These are phyloP conservation scores for Morone chrysops DNA, from an alignment of 2,113 vertebrate genomes.

Conservation along the genomic window DNA sequence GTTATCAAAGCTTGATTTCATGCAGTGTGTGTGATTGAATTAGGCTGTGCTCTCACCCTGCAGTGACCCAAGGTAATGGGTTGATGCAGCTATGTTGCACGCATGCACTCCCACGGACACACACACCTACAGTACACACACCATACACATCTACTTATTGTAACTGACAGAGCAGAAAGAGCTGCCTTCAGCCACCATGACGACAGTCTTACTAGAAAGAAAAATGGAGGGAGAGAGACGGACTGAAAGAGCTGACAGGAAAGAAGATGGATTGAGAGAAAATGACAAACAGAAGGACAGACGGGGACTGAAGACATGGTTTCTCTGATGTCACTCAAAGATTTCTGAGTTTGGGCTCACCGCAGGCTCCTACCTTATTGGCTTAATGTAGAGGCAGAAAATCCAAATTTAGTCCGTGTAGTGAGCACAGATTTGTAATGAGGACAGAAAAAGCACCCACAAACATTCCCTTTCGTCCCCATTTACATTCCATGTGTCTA, in stretches of 20 bases:
- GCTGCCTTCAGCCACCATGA: slow-evolving; percentile 56
- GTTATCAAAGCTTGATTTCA: slow-evolving; percentile 72
- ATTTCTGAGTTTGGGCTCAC: neutral
- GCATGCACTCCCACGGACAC: slow-evolving; percentile 19
- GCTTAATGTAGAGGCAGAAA: neutral
- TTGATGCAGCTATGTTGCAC: slow-evolving; percentile 50
- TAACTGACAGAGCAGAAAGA: slow-evolving; percentile 71
- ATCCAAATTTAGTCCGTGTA: neutral
- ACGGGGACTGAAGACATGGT: slow-evolving; percentile 3
- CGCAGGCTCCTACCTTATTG: neutral
- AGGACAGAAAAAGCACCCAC: neutral
- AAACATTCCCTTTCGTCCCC: neutral
- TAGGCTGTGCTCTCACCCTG: slow-evolving; percentile 62
- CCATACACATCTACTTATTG: slow-evolving; percentile 54
- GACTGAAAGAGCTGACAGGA: slow-evolving; percentile 34
- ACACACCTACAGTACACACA: slow-evolving; percentile 34
- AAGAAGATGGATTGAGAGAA: slow-evolving; percentile 21
- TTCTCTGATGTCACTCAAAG: slow-evolving; percentile 18
- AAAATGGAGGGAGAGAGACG: slow-evolving; percentile 21
- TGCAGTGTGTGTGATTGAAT: slow-evolving; percentile 71
- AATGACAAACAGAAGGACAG: slow-evolving; percentile 26
- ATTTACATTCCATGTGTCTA: neutral
- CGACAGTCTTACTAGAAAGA: slow-evolving; percentile 47
- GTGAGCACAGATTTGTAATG: neutral
- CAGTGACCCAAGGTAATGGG: slow-evolving; percentile 66